Base-by-base conservation (phyloP, 2,888 invertebrate genomes). In the Lydus trimaculatus region DNA sequence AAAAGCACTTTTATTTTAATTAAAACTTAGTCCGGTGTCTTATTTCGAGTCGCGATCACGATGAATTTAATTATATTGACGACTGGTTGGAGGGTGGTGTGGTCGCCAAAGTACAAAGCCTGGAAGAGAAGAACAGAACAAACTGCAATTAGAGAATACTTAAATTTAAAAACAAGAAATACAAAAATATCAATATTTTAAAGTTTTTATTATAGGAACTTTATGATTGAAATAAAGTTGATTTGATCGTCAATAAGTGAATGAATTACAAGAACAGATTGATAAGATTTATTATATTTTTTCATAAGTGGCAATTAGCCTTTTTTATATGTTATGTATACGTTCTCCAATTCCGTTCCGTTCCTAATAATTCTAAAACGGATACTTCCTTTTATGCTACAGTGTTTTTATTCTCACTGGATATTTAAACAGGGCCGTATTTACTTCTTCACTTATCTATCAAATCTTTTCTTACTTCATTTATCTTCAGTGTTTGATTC, bases 1-100 rank as follows among this genome's bases (percentile, higher is more conserved):
- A 68, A 63, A 71, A 64, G 73, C 75, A 76, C 76, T 76, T 52
- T 71, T 70, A 64, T 68, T 75, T 76, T 76, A 76, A 76, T 75
- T 76, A 72, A 75, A 76, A 75, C 72, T 73, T 67, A 70, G 72
- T 76, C 74, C 65, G 52, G 52, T 70, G 69, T 67, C 69, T 69
- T 73, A 67, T 70, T 76, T 70, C 59, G 33, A 25, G 25, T 13
- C 67, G 61, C 63, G 67, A 64, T 60, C 64, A 60, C 61, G 65
- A 72, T 67, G 71, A 72, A 63, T 72, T 70, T 70, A 71, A 70
- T 72, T 72, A 71, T 71, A 72, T 70, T 72, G 68, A 69, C 25
- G 48, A 48, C 61, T 61, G 62, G 67, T 72, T 72, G 69, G 70
- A 4, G 2, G 28, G 28, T 28, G 28, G 28, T 69, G 69, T 69